These are phyloP conservation scores for Malurus splendens DNA, from an alignment of 2,797 vertebrate genomes.

Conservation along the genomic window DNA sequence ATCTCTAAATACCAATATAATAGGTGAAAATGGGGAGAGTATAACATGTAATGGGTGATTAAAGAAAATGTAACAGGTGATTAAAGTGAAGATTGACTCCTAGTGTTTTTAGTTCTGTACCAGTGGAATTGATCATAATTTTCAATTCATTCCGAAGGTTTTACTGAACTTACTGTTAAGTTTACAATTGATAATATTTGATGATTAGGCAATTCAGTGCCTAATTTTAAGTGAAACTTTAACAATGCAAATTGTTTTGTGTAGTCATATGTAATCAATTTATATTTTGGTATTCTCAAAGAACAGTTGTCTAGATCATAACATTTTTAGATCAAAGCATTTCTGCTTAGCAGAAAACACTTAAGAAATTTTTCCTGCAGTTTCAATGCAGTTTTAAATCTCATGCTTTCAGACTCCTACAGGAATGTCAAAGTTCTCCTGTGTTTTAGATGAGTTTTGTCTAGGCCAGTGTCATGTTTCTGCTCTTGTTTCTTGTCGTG, in stretches of 20 bases:
- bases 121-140: neutral
- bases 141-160: neutral
- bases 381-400: neutral
- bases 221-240: neutral
- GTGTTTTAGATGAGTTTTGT: neutral
- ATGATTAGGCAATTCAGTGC: neutral
- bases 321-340: neutral
- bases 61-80: neutral
- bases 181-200: neutral
- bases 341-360: neutral
- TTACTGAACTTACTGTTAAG: neutral
- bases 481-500: neutral
- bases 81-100: neutral
- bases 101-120: neutral
- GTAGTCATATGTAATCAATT: fast-evolving
- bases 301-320: neutral
- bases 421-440: neutral
- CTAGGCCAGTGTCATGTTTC: neutral
- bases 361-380: neutral
- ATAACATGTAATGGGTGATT: neutral
- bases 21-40: neutral
- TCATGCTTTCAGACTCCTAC: neutral
- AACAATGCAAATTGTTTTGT: neutral
- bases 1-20: neutral
- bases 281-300: neutral